Evolutionary conservation across 2,888 invertebrate species (phyloP).

Genomic region (Galerucella nymphaeae): DNA sequence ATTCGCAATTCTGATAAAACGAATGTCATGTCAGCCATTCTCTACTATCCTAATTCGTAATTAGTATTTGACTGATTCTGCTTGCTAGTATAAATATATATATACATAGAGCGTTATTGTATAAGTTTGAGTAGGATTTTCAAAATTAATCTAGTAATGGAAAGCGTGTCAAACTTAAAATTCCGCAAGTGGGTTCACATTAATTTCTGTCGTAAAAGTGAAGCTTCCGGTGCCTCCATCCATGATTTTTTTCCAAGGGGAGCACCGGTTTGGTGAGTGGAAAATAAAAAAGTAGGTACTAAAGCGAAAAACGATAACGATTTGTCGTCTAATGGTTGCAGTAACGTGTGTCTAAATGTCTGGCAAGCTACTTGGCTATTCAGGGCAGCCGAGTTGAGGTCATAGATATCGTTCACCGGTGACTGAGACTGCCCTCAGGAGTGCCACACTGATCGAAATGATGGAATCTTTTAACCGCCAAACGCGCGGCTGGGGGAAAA

Average conservation of each 20-base stretch:
- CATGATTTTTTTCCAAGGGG: slow-evolving; percentile 22
- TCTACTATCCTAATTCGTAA: neutral
- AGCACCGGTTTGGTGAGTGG: slow-evolving; percentile 23
- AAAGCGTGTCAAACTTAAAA: slow-evolving; percentile 6
- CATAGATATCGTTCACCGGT: slow-evolving; percentile 63
- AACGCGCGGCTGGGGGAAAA: slow-evolving; percentile 66
- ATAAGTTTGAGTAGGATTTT: neutral
- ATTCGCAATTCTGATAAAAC: neutral
- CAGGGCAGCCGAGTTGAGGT: slow-evolving; percentile 56
- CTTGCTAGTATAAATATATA: neutral
- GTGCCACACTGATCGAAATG: slow-evolving; percentile 66
- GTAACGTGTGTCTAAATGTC: slow-evolving; percentile 44
- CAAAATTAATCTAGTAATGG: slow-evolving; percentile 7
- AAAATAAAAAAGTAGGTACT: slow-evolving; percentile 40
- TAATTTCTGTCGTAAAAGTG: slow-evolving; percentile 17
- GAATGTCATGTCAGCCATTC: neutral
- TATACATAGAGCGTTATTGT: no score
- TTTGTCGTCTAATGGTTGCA: slow-evolving; percentile 38
- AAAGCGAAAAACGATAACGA: slow-evolving; percentile 40
- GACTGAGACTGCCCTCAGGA: slow-evolving; percentile 65
- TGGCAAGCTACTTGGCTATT: slow-evolving; percentile 57
- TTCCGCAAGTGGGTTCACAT: slow-evolving; percentile 4
- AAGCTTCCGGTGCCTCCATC: slow-evolving; percentile 9
- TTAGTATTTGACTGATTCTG: neutral
- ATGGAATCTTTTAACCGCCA: slow-evolving; percentile 67